Conservation (phyloP, 1,140 invertebrate species). For the Trissolcus basalis region DNA sequence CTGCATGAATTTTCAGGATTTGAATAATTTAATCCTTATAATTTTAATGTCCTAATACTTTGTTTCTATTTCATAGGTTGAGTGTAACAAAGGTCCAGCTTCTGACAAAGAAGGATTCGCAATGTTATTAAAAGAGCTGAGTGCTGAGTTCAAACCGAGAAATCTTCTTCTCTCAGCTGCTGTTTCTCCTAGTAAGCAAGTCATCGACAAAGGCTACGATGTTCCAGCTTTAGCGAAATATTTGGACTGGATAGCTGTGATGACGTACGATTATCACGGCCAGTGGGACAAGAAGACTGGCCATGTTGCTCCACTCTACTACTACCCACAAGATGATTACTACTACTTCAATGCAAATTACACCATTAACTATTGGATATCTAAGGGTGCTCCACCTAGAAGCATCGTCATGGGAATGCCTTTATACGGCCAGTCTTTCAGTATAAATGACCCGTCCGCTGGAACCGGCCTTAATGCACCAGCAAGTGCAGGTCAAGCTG, state of each 20-base stretch:
- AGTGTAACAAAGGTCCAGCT: slow-evolving; percentile 88
- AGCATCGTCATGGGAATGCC: slow-evolving; percentile 92
- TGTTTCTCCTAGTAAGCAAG: slow-evolving; percentile 91
- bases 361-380: slow-evolving; percentile 92
- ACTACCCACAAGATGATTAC: slow-evolving; percentile 81
- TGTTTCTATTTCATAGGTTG: slow-evolving; percentile 66
- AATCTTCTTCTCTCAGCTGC: slow-evolving; percentile 87
- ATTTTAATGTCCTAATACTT: too few relatives aligned
- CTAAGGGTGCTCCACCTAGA: slow-evolving; percentile 85
- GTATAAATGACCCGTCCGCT: slow-evolving; percentile 77
- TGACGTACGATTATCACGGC: slow-evolving; percentile 92
- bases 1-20: too few relatives aligned
- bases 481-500: slow-evolving; percentile 85
- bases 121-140: slow-evolving; percentile 84
- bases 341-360: slow-evolving; percentile 82
- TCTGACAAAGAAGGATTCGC: slow-evolving; percentile 89
- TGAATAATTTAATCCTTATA: too few relatives aligned
- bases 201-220: slow-evolving; percentile 90
- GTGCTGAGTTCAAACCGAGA: slow-evolving; percentile 82
- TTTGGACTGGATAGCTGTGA: slow-evolving; percentile 91
- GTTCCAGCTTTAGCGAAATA: slow-evolving; percentile 83
- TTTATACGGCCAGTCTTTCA: slow-evolving; percentile 92
- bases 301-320: slow-evolving; percentile 87
- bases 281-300: slow-evolving; percentile 90
- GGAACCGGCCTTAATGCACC: slow-evolving; percentile 81